Evolutionary conservation across 1,140 invertebrate species (phyloP).

Genomic region (Pemphigus obesinymphae): DNA sequence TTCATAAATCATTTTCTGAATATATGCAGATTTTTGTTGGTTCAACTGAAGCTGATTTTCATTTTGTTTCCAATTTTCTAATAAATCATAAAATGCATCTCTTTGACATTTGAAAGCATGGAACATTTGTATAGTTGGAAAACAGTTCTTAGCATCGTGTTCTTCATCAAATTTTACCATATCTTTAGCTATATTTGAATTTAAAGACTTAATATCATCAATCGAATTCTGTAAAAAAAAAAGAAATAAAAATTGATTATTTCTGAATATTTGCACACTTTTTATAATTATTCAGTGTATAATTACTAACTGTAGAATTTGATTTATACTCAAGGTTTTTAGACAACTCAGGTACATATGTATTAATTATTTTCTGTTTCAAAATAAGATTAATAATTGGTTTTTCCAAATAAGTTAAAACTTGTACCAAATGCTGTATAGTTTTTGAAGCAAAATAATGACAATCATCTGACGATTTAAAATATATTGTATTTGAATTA

Average conservation of each 20-base stretch:
- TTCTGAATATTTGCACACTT: not conserved
- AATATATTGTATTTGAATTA: not conserved
- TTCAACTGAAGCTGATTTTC: not conserved
- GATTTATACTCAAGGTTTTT: conserved; percentile 8
- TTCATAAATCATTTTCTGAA: conserved; percentile 9
- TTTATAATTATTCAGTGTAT: not conserved
- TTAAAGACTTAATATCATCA: conserved; percentile 12
- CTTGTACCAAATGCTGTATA: not conserved
- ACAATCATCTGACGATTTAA: conserved; percentile 23
- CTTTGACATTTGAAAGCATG: conserved; percentile 19
- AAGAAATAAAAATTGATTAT: no score
- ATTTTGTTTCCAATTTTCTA: conserved; percentile 25
- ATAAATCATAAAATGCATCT: conserved; percentile 32
- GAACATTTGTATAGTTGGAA: conserved; percentile 34
- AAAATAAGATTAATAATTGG: conserved; percentile 22
- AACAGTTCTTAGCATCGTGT: conserved; percentile 16
- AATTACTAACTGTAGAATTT: not conserved
- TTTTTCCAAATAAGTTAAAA: conserved; percentile 13
- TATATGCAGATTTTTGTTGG: not conserved
- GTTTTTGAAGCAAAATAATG: conserved; percentile 36
- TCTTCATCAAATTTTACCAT: conserved; percentile 34
- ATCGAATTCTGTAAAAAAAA: not conserved
- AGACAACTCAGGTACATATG: conserved; percentile 7
- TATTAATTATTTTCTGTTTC: conserved; percentile 18
- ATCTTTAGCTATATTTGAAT: not conserved